Conservation (phyloP, 2,797 vertebrate species). For the Acestrorhynchus altus region DNA sequence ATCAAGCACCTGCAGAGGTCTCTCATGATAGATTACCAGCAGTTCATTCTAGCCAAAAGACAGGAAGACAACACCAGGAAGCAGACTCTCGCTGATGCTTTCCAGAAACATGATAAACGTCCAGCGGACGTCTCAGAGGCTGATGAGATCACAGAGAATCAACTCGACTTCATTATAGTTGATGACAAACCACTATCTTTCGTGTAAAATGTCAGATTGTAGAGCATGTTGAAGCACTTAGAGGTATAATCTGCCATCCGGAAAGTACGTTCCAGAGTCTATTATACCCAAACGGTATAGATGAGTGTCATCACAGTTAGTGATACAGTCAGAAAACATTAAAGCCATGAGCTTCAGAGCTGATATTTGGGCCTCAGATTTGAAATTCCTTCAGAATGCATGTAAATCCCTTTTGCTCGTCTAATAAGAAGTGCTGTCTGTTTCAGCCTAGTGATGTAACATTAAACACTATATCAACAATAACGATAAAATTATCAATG, state of each 20-base stretch:
- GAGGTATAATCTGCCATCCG: constrained; percentile 11
- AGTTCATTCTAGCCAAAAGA: background rate
- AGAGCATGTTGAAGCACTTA: constrained; percentile 18
- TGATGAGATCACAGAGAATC: constrained; percentile 23
- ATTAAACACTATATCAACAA: too few relatives aligned
- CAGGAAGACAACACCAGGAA: background rate
- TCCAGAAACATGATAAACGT: constrained; percentile 7
- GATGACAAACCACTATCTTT: constrained; percentile 25
- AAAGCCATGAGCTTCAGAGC: background rate
- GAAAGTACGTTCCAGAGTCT: constrained; percentile 33
- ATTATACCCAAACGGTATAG: background rate
- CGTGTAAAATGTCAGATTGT: constrained; percentile 25
- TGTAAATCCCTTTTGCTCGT: too few relatives aligned
- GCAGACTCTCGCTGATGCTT: background rate
- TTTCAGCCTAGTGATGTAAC: too few relatives aligned
- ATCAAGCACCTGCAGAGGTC: background rate
- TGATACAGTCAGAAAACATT: background rate
- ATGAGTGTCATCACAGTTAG: background rate
- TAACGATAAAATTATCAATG: too few relatives aligned
- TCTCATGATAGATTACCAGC: background rate
- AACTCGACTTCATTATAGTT: constrained; percentile 17
- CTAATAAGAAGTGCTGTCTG: too few relatives aligned
- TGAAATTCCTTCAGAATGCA: too few relatives aligned
- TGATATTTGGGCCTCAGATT: too few relatives aligned
- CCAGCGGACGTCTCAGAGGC: constrained; percentile 12